Conservation (phyloP, 2,888 invertebrate species). For the Eilema griseolum region DNA sequence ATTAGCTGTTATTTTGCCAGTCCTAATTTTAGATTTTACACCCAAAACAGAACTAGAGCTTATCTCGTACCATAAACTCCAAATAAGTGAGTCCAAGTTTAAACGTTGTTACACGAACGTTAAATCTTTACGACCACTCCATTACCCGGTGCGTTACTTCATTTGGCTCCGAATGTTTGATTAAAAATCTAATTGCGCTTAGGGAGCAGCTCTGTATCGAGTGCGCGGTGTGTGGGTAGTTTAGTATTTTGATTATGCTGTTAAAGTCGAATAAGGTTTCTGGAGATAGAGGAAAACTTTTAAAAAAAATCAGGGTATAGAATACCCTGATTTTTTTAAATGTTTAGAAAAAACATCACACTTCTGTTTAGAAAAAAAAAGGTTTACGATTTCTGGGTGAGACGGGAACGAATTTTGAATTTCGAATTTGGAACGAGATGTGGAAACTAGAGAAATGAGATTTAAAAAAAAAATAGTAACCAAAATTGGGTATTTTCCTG, state of each 20-base stretch:
- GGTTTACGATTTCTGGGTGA: no score
- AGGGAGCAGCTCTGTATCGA: neutral
- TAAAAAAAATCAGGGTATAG: no score
- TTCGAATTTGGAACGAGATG: no score
- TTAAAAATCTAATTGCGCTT: slow-evolving; percentile 5
- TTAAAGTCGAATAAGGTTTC: neutral
- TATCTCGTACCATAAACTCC: slow-evolving; percentile 3
- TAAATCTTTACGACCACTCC: slow-evolving; percentile 7
- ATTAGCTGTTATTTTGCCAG: neutral
- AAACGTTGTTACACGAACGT: neutral
- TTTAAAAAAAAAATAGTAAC: no score
- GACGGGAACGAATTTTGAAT: no score
- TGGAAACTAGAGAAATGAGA: no score
- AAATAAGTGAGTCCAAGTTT: slow-evolving; percentile 3
- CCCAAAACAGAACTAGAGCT: neutral
- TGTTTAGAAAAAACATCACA: no score
- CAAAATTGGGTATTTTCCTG: no score
- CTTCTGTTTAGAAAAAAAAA: no score
- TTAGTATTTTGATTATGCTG: neutral
- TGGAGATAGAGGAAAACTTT: neutral
- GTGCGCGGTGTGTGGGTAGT: neutral
- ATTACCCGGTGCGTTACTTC: neutral
- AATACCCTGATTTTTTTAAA: no score
- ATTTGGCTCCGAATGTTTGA: neutral
- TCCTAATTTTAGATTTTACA: neutral